Percentiles rank a stretch among this genome's conserved stretches.
These are phyloP conservation scores for Brachionus paranguensis DNA, from an alignment of 1,140 invertebrate species.

Conservation along the genomic window DNA sequence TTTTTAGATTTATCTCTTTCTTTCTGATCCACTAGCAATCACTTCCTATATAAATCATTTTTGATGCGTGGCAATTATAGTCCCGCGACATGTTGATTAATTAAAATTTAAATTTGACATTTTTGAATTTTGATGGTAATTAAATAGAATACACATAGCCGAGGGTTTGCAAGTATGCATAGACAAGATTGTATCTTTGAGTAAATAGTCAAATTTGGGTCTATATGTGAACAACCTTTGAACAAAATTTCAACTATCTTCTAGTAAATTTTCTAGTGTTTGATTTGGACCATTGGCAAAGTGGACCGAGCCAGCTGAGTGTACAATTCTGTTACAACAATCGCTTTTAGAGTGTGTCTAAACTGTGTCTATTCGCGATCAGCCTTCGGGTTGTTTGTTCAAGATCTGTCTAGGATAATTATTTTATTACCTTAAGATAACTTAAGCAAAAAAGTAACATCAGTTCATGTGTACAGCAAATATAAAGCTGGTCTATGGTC, in stretches of 20 bases:
- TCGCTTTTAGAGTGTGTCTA: neutral
- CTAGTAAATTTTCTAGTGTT: neutral
- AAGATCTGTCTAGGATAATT: neutral
- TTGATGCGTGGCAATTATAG: neutral
- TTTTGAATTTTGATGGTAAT: neutral
- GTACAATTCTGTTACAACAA: neutral
- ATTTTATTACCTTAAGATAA: neutral
- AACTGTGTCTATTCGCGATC: neutral
- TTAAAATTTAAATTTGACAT: slow-evolving; percentile 3
- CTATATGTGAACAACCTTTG: neutral
- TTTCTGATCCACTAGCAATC: neutral
- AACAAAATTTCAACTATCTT: neutral
- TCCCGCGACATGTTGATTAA: neutral
- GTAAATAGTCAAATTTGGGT: neutral
- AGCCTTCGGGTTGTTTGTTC: neutral
- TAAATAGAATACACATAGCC: neutral
- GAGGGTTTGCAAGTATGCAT: neutral
- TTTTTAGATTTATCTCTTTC: neutral
- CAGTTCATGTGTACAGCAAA: neutral
- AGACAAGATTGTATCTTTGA: neutral
- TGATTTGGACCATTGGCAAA: neutral
- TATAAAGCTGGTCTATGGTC: neutral
- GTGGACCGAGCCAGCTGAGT: neutral
- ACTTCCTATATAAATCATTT: neutral
- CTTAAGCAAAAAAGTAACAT: neutral